phyloP scores from a whole-genome alignment of 2,888 invertebrate genomes.

The Tetragnatha montana region DNA sequence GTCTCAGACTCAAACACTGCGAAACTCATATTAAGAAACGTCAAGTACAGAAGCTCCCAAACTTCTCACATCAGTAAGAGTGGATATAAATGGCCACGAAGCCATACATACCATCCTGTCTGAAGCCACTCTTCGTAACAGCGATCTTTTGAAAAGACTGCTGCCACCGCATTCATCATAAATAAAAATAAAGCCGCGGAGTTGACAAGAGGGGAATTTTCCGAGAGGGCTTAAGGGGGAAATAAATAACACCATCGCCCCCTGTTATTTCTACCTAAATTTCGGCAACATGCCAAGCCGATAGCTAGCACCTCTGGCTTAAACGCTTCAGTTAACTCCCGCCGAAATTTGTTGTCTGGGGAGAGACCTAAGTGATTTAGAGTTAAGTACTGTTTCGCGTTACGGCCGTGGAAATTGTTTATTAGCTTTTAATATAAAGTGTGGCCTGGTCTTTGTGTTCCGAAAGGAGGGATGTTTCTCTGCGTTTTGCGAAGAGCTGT shows the following conservation, averaged over 20 bases:
- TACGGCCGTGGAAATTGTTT: not conserved
- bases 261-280: slow-evolving; percentile 30
- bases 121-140: not conserved
- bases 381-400: slow-evolving; percentile 20
- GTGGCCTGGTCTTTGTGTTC: not conserved
- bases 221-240: not conserved
- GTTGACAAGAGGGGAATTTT: not conserved
- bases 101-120: not conserved
- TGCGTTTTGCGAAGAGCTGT: not conserved
- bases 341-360: slow-evolving; percentile 2
- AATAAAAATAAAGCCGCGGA: not conserved
- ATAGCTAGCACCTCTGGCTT: slow-evolving; percentile 22
- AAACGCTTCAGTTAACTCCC: slow-evolving; percentile 49
- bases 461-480: not conserved
- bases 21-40: too few species aligned
- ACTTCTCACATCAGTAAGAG: too few species aligned
- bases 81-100: not conserved
- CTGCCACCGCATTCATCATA: not conserved
- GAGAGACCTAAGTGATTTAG: slow-evolving; percentile 12
- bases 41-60: too few species aligned
- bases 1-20: too few species aligned
- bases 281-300: slow-evolving; percentile 47
- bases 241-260: not conserved
- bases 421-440: not conserved
- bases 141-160: not conserved